These are phyloP conservation scores for Porites australiensis DNA, from an alignment of 64 coral and sea anemone genomes.

Conservation along the genomic window DNA sequence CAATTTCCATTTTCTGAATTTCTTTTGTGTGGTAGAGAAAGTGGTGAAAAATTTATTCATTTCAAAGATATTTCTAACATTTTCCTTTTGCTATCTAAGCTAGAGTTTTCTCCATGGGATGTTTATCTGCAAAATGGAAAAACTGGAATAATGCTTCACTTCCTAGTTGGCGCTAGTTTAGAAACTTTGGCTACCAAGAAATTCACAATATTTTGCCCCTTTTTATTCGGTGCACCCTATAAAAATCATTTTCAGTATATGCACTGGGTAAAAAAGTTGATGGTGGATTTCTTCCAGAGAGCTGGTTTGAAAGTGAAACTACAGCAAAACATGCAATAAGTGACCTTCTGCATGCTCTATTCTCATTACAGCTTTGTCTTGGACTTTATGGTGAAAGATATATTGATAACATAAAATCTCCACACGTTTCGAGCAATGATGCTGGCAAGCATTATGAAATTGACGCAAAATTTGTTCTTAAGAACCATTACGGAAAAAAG, in stretches of 20 bases:
- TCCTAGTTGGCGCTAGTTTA: background rate
- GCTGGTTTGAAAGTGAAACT: constrained; percentile 4
- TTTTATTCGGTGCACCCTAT: constrained; percentile 28
- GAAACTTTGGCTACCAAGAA: background rate
- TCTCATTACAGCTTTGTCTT: constrained; percentile 34
- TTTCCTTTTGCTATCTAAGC: background rate
- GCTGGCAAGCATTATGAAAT: background rate
- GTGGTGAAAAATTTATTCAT: background rate
- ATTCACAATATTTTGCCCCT: constrained; percentile 15
- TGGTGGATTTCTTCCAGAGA: background rate
- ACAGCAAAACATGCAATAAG: background rate
- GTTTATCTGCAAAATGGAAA: constrained; percentile 9
- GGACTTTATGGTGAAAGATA: constrained; percentile 39
- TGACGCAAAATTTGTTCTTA: constrained; percentile 20
- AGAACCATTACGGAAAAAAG: background rate
- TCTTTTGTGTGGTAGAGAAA: background rate
- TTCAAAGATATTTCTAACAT: constrained; percentile 2
- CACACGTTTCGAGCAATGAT: background rate
- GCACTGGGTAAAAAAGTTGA: constrained; percentile 11
- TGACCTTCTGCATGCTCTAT: background rate
- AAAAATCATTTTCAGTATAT: constrained; percentile 29
- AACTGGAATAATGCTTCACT: constrained; percentile 19
- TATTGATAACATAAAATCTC: background rate
- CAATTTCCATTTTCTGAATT: constrained; percentile 12
- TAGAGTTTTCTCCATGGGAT: constrained; percentile 10